Evolutionary conservation across 2,888 invertebrate genomes (phyloP), one percentile per base, ranked within the genome.

Genomic region (Drosophila sordidula): DNA sequence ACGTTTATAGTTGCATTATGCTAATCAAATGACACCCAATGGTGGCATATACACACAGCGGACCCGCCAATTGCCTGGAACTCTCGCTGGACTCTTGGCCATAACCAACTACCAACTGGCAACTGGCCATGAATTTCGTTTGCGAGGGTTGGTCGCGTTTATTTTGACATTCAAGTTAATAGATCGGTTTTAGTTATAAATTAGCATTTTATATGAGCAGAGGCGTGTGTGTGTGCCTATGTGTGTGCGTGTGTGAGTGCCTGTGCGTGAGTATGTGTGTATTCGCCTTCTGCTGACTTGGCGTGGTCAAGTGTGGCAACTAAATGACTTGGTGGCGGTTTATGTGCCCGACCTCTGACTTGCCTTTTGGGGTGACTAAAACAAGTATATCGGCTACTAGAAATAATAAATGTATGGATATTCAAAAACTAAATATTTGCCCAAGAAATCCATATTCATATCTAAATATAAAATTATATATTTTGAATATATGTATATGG

Each of bases 151-250:
- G 82, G 49, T 81, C 62, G 75, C 72, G 69, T 73, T 82, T 78
- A 85, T 83, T 85, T 87, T 87, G 84, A 89, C 88, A 86, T 86
- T 80, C 82, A 79, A 84, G 88, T 89, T 88, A 89, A 89, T 89
- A 88, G 89, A 89, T 87, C 84, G 87, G 89, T 89, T 87, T 87
- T 80, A 78, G 75, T 74, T 83, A 75, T 83, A 85, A 85, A 87
- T 86, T 86, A 86, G 86, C 88, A 87, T 86, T 86, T 74, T 83
- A 83, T 83, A 86, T 80, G 45, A 55, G 22, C 61, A 18, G 47
- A 67, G 34, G 16, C 41, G 22, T 45, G 26, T 41, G 45, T 41
- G 18, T 50, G 51, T 61, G n/a, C n/a, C n/a, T n/a, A n/a, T 45
- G 26, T 41, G 45, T 41, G 18, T 50, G 51, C 57, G 55, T 47